Percentiles rank a stretch among this genome's conserved stretches.
Evolutionary conservation across 2,113 vertebrate genomes (phyloP).

Genomic region (Zapornia atra): DNA sequence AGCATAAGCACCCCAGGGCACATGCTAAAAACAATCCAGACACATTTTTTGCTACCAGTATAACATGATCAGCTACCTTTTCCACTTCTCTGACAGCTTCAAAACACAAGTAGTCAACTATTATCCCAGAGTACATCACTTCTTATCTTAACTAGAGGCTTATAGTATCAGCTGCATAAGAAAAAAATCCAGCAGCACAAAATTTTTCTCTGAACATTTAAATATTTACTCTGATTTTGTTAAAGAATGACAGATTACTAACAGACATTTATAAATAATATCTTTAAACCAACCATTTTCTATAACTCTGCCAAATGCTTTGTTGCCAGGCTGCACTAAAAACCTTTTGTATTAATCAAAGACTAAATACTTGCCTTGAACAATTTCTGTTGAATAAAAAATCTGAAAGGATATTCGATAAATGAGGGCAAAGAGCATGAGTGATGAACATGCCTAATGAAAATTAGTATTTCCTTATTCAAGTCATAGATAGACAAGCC

Average conservation of each 20-base stretch:
- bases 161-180: background rate
- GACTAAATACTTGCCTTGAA: background rate
- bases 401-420: background rate
- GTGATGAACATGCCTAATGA: background rate
- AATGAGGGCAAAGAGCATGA: background rate
- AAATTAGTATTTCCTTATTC: background rate
- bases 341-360: background rate
- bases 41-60: background rate
- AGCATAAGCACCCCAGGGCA: background rate
- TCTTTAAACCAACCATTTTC: background rate
- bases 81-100: background rate
- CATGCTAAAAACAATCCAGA: background rate
- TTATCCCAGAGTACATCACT: background rate
- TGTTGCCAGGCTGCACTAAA: background rate
- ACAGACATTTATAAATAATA: background rate
- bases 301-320: background rate
- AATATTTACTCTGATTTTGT: conserved; percentile 19
- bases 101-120: background rate
- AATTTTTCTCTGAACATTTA: background rate
- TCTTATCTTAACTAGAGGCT: background rate
- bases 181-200: background rate
- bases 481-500: background rate
- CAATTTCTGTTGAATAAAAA: background rate
- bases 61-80: background rate
- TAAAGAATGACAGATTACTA: background rate